Conservation (phyloP, 2,888 invertebrate species). For the Nephrotoma guestfalica region DNA sequence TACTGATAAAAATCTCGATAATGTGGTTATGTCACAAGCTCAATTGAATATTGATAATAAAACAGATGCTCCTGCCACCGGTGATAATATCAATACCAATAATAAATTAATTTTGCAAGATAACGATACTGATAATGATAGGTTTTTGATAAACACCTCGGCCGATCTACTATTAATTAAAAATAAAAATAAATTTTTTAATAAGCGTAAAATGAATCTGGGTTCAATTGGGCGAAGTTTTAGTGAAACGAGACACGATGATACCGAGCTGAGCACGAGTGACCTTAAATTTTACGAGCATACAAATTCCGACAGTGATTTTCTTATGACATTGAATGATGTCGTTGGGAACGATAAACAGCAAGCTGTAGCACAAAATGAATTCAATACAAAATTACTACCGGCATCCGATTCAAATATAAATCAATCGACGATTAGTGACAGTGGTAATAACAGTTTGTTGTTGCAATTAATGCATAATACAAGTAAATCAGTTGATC, state of each 20-base stretch:
- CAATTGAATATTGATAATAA: neutral
- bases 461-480: neutral
- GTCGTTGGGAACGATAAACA: neutral
- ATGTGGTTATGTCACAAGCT: neutral
- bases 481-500: neutral
- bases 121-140: neutral
- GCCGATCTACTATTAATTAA: neutral
- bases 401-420: neutral
- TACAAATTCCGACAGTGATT: neutral
- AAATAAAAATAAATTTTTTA: neutral
- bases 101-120: neutral
- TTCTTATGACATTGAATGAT: neutral
- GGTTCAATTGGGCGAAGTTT: constrained; percentile 15
- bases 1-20: neutral
- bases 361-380: neutral
- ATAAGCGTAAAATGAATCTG: constrained; percentile 5
- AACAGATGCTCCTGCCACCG: neutral
- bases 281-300: neutral
- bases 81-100: neutral
- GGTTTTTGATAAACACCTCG: neutral
- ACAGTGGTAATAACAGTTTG: neutral
- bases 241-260: constrained; percentile 13
- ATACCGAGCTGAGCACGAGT: neutral
- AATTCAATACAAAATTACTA: neutral
- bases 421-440: neutral